Evolutionary conservation across 1,140 invertebrate genomes (phyloP).

Genomic region (Drosophila athabasca): DNA sequence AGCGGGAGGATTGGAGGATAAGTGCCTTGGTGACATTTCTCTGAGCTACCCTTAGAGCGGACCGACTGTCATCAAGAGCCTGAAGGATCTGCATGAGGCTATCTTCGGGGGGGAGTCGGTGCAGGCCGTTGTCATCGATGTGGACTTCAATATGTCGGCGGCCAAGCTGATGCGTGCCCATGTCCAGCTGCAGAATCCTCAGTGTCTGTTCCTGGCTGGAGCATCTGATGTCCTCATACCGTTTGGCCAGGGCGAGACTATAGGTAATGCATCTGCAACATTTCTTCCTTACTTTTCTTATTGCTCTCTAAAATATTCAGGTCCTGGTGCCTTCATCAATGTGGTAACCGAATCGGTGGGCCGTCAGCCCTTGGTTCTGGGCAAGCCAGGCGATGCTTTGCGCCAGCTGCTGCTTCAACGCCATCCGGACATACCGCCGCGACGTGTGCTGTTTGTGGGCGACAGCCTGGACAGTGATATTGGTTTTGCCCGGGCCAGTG

Average conservation of each 20-base stretch:
- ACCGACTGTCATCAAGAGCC: constrained; percentile 68
- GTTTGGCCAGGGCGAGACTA: constrained; percentile 74
- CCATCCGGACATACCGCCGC: constrained; percentile 83
- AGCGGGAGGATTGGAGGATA: no score
- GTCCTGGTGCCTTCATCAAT: constrained; percentile 84
- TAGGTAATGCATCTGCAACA: constrained; percentile 31
- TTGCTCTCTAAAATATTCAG: constrained; percentile 51
- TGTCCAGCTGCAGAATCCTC: constrained; percentile 83
- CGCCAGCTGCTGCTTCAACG: constrained; percentile 79
- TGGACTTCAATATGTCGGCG: constrained; percentile 84
- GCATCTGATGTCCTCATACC: constrained; percentile 84
- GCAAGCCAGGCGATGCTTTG: constrained; percentile 85
- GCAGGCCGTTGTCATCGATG: constrained; percentile 85
- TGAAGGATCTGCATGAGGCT: constrained; percentile 77
- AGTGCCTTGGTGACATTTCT: background rate
- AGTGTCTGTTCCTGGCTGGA: constrained; percentile 84
- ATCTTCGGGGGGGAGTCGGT: constrained; percentile 81
- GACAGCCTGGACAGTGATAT: constrained; percentile 86
- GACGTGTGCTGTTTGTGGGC: constrained; percentile 86
- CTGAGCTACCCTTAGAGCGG: constrained; percentile 56
- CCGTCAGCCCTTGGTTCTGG: constrained; percentile 84
- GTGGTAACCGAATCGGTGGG: constrained; percentile 83
- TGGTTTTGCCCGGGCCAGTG: constrained; percentile 84
- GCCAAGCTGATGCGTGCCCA: constrained; percentile 84
- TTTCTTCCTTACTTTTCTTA: no score